Conservation (phyloP, 2,797 vertebrate genomes). For the Anniella stebbinsi region DNA sequence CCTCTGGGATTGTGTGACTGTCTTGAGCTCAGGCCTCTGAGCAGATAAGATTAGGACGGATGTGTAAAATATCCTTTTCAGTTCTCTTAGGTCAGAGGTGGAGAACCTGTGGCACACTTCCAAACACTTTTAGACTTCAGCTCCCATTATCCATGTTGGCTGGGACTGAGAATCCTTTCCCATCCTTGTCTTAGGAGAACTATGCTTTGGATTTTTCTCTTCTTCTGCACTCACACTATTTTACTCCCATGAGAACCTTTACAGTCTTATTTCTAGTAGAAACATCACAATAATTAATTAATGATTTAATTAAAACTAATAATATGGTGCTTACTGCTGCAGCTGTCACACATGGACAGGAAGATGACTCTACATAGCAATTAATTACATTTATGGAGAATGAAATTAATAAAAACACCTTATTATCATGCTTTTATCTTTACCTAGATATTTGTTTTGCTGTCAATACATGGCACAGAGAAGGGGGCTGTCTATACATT, state of each 20-base stretch:
- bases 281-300: background rate
- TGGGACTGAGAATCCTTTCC: too few relatives aligned
- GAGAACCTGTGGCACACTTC: too few relatives aligned
- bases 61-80: background rate
- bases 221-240: background rate
- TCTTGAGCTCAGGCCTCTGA: background rate
- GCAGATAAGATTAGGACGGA: background rate
- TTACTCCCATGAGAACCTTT: background rate
- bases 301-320: too few relatives aligned
- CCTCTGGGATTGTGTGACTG: too few relatives aligned
- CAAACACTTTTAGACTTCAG: too few relatives aligned
- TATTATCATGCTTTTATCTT: conserved; percentile 5
- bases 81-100: background rate
- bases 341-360: background rate
- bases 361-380: background rate
- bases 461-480: background rate
- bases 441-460: background rate
- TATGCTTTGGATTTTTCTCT: background rate
- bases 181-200: too few relatives aligned
- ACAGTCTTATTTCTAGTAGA: background rate
- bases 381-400: conserved; percentile 22
- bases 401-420: background rate
- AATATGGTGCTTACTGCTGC: background rate
- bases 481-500: background rate
- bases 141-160: too few relatives aligned